These are phyloP conservation scores for Pristionchus pacificus DNA, from an alignment of 1,140 invertebrate species.

Conservation along the genomic window DNA sequence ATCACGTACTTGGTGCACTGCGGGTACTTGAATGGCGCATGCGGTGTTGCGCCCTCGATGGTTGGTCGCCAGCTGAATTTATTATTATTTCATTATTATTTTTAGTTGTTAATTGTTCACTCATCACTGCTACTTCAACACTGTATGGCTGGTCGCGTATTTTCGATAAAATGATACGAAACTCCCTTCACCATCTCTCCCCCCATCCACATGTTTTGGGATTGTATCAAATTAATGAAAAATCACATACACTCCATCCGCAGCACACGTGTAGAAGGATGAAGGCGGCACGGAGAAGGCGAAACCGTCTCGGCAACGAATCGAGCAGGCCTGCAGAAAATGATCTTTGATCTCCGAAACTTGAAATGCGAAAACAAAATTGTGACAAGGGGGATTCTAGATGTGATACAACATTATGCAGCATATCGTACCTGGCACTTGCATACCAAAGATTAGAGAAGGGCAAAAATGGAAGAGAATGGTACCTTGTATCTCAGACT, in stretches of 20 bases:
- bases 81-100: not conserved
- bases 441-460: not conserved
- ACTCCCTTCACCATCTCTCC: not conserved
- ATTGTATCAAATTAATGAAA: not conserved
- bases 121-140: no score
- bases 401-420: no score
- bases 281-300: slow-evolving; percentile 84
- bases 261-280: slow-evolving; percentile 90
- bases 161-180: no score
- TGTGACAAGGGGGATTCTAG: no score
- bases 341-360: not conserved
- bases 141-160: no score
- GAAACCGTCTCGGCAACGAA: slow-evolving; percentile 77
- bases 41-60: not conserved
- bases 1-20: slow-evolving; percentile 40
- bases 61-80: not conserved
- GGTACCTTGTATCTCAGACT: slow-evolving; percentile 79
- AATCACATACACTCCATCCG: slow-evolving; percentile 77
- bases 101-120: no score
- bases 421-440: not conserved
- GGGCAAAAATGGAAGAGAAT: not conserved
- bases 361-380: no score
- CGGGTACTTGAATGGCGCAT: slow-evolving; percentile 47
- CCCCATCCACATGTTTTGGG: no score
- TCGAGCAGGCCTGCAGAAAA: slow-evolving; percentile 67